Base-by-base conservation (phyloP, 2,888 invertebrate genomes). In the Holacanthella duospinosa region DNA sequence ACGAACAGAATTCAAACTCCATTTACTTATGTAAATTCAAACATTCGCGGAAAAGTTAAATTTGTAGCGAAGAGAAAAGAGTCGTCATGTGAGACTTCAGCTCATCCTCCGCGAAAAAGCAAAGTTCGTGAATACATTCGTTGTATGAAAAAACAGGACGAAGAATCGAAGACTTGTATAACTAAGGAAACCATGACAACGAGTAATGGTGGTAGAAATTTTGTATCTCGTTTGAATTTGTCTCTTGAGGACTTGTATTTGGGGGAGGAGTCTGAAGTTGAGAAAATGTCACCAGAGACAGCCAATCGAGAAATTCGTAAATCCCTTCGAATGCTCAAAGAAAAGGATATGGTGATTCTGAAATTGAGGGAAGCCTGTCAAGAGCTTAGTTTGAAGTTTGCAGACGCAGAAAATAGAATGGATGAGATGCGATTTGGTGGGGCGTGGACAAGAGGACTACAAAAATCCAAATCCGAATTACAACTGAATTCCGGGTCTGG, bases 371-470 rank as follows among this genome's bases (percentile, higher is more conserved):
- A 68, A 48, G 66, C 66, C 43, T 68, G 67, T 61, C 68, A 67
- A 44, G 66, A 68, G n/a, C 59, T 71, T 21, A 65, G 67, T 12
- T 63, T 71, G 53, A 71, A 70, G 48, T 69, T 61, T 64, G 71
- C 71, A 19, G 67, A 70, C 61, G 69, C 71, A 24, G 68, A 71
- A 57, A 71, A 68, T 61, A 64, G 67, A 25, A 67, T 71, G 27
- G 71, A 71, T 58, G 67, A 71, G 64, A 57, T 71, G 53, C 29
- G 71, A 44, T 71, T 68, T 55, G 60, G 59, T 21, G 61, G 63
- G 29, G 61, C 62, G 3, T n/a, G n/a, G n/a, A n/a, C n/a, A n/a
- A n/a, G n/a, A n/a, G 6, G 19, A 24, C 2, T 58, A 21, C 21
- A 21, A n/a, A 28, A 24, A 24, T 29, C 61, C 3, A 56, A 55